These are phyloP conservation scores for Cherax quadricarinatus DNA, from an alignment of 1,140 invertebrate genomes.

Conservation along the genomic window DNA sequence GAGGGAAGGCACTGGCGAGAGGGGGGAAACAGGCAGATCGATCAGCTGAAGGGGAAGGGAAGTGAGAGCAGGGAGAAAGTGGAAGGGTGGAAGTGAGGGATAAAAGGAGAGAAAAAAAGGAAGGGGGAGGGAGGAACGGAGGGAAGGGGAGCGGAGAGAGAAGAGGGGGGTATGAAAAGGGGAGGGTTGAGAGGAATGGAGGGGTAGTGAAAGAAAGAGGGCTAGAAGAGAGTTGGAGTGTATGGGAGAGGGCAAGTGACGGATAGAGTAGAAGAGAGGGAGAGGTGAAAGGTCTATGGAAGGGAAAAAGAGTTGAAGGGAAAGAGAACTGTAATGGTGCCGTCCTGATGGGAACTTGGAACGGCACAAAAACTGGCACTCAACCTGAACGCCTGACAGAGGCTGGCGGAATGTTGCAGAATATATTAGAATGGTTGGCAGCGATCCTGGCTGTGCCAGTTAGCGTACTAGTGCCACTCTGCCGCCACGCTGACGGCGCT, in stretches of 20 bases:
- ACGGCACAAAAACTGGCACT: slow-evolving; percentile 8
- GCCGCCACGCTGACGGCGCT: not conserved
- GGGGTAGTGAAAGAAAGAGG: too few species aligned
- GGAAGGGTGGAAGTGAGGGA: too few species aligned
- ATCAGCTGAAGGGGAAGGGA: not conserved
- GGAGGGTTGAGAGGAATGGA: not conserved
- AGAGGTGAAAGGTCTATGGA: too few species aligned
- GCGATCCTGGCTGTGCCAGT: not conserved
- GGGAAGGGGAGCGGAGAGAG: too few species aligned
- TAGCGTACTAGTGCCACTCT: not conserved
- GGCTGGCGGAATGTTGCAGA: not conserved
- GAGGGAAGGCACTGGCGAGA: not conserved
- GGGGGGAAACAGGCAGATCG: not conserved
- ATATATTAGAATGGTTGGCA: not conserved
- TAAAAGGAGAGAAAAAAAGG: too few species aligned
- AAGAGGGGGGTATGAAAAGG: too few species aligned
- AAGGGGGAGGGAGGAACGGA: too few species aligned
- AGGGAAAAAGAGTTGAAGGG: too few species aligned
- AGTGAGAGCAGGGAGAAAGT: not conserved
- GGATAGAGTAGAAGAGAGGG: too few species aligned
- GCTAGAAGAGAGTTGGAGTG: too few species aligned
- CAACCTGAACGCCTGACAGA: slow-evolving; percentile 2
- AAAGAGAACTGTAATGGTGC: not conserved
- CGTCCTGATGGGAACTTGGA: slow-evolving; percentile 8
- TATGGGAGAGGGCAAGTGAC: too few species aligned